Conservation (phyloP, 2,888 invertebrate species). For the Prosapia bicincta region DNA sequence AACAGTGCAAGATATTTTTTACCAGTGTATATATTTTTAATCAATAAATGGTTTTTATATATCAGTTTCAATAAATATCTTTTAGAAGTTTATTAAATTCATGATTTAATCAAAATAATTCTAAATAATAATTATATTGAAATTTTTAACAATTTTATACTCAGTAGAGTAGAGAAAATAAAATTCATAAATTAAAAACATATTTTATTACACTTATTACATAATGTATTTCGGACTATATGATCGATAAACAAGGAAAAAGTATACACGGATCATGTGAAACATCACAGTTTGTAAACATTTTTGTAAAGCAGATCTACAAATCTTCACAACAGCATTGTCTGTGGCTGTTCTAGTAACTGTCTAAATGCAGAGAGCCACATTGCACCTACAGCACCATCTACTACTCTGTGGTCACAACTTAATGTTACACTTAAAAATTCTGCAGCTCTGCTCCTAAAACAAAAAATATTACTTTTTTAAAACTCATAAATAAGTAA, state of each 20-base stretch:
- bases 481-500: not conserved
- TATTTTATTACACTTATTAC: not conserved
- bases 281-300: not conserved
- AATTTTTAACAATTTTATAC: not conserved
- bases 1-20: not conserved
- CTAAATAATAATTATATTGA: not conserved
- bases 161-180: not conserved
- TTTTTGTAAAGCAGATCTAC: not conserved
- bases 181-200: not conserved
- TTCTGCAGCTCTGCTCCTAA: conserved; percentile 42
- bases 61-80: too few species aligned
- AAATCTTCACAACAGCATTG: conserved; percentile 74
- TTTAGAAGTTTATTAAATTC: too few species aligned
- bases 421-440: conserved; percentile 90
- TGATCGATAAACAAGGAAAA: not conserved
- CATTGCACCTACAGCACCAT: conserved; percentile 96
- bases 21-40: not conserved
- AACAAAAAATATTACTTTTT: not conserved
- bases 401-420: conserved; percentile 95
- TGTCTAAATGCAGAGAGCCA: conserved; percentile 90
- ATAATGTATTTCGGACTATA: not conserved
- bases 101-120: not conserved
- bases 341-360: conserved; percentile 86
- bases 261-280: not conserved
- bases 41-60: not conserved